phyloP scores from a whole-genome alignment of 2,113 vertebrate species.

The Gallinago media region DNA sequence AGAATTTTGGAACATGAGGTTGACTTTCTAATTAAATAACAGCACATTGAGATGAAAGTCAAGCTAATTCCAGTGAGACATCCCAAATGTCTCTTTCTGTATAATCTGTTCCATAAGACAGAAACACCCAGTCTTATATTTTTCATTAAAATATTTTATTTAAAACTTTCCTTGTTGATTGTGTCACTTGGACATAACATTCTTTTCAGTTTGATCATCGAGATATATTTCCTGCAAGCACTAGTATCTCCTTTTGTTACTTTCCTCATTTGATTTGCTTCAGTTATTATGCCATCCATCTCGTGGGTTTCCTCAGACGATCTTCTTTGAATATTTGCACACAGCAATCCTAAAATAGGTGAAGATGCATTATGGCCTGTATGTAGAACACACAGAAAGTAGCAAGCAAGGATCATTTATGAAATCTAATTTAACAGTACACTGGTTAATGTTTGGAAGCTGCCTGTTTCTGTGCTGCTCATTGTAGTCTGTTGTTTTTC shows the following conservation, averaged over 20 bases:
- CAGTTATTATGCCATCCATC: not conserved
- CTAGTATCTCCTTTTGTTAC: not conserved
- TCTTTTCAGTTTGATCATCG: not conserved
- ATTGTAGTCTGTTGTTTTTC: conserved; percentile 62
- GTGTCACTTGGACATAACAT: not conserved
- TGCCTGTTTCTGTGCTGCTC: conserved; percentile 39
- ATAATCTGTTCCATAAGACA: not conserved
- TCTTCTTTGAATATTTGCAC: conserved; percentile 20
- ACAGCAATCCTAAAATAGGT: conserved; percentile 41
- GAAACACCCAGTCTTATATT: not conserved
- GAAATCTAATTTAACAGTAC: conserved; percentile 64
- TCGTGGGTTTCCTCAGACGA: not conserved
- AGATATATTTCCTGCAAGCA: not conserved
- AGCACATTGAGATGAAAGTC: not conserved
- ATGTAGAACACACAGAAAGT: conserved; percentile 23
- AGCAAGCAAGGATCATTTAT: conserved; percentile 55
- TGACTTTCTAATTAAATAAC: not conserved
- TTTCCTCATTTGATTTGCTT: conserved; percentile 31
- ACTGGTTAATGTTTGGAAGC: conserved; percentile 36
- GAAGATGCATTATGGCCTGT: not conserved
- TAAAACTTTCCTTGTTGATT: not conserved
- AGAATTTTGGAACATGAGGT: not conserved
- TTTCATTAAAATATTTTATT: not conserved
- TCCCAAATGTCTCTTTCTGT: not conserved
- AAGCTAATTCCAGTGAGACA: not conserved